Conservation (phyloP, 2,888 invertebrate genomes). For the Chaetoderma sp. region DNA sequence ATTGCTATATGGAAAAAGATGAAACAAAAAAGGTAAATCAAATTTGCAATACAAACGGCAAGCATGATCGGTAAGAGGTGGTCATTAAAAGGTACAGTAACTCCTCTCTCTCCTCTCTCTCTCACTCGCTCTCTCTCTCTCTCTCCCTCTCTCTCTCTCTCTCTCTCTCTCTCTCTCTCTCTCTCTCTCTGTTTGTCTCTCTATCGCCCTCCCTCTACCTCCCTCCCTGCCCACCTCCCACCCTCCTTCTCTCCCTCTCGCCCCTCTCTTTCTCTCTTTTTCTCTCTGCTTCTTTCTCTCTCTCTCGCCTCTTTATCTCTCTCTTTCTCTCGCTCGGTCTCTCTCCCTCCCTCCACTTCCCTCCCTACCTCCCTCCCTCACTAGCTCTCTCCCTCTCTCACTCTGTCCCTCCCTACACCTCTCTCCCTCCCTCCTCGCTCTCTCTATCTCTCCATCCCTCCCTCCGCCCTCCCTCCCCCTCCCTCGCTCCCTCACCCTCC, state of each 20-base stretch:
- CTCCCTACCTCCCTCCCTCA: neutral
- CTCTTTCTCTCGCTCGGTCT: neutral
- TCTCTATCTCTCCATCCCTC: too few species aligned
- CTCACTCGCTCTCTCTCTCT: too few species aligned
- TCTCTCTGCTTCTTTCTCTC: neutral
- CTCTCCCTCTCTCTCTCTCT: neutral
- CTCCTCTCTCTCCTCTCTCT: too few species aligned
- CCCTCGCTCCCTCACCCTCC: neutral
- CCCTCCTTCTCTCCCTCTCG: neutral
- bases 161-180: neutral
- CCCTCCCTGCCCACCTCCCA: neutral
- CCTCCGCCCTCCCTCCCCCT: too few species aligned
- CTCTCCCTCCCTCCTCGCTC: neutral
- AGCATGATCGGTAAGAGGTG: too few species aligned
- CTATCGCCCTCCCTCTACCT: neutral
- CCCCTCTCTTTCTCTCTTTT: neutral
- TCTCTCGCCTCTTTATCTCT: slow-evolving; percentile 4
- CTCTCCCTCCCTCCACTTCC: neutral
- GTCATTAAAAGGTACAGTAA: too few species aligned
- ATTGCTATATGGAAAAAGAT: too few species aligned
- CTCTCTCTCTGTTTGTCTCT: neutral
- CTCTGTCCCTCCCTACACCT: too few species aligned
- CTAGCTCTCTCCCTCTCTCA: neutral
- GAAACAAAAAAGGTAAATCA: too few species aligned
- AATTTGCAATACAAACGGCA: too few species aligned